Conservation (phyloP, 2,113 vertebrate genomes). For the Procapra przewalskii region DNA sequence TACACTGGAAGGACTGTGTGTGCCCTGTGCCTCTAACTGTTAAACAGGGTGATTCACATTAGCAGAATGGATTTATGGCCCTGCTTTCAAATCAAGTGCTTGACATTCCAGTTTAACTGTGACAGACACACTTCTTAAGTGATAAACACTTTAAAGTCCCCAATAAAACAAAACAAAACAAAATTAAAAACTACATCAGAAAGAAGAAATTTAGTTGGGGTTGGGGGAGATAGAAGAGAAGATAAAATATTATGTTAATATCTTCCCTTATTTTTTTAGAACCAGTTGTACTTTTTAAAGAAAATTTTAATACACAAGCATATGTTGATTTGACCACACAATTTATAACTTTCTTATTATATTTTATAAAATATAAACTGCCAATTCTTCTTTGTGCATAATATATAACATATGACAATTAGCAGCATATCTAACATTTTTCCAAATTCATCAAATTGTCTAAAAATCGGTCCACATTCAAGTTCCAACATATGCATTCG, state of each 20-base stretch:
- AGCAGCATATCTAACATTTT: not conserved
- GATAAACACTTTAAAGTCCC: not conserved
- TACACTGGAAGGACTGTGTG: not conserved
- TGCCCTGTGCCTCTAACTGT: not conserved
- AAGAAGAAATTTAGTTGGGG: not conserved
- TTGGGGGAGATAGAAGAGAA: not conserved
- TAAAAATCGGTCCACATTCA: not conserved
- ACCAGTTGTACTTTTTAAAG: not conserved
- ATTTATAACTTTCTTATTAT: not conserved
- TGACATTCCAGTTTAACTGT: not conserved
- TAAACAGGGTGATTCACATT: not conserved
- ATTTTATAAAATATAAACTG: conserved; percentile 7
- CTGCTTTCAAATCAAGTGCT: not conserved
- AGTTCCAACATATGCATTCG: not conserved
- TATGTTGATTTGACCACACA: not conserved
- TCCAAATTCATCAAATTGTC: not conserved
- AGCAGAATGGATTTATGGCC: not conserved
- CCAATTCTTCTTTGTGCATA: not conserved
- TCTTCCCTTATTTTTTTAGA: not conserved
- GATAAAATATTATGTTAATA: not conserved
- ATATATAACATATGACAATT: not conserved
- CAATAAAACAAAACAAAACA: not conserved
- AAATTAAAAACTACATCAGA: not conserved
- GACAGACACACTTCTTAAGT: not conserved
- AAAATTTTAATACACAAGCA: not conserved